These are phyloP conservation scores for Drosophila funebris DNA, from an alignment of 1,140 invertebrate species.

Conservation along the genomic window DNA sequence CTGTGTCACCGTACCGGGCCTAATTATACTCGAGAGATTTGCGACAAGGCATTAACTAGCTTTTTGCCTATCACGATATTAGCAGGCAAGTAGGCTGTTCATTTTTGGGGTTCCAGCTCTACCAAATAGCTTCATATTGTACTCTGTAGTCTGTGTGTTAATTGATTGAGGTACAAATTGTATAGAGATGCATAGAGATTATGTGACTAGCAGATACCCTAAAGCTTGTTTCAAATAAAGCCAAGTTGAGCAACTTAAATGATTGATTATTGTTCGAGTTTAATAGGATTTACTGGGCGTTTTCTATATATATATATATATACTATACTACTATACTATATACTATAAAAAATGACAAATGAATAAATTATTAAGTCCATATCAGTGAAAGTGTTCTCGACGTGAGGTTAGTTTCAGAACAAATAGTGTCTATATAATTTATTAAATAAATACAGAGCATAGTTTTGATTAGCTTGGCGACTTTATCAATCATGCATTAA, in stretches of 20 bases:
- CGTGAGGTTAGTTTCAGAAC: no score
- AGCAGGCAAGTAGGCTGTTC: background rate
- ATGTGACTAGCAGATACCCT: background rate
- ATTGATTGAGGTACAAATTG: background rate
- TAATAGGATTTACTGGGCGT: no score
- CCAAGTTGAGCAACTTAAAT: no score
- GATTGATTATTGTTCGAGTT: no score
- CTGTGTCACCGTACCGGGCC: conserved; percentile 58
- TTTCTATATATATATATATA: no score
- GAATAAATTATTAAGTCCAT: no score
- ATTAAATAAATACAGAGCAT: background rate
- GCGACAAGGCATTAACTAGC: conserved; percentile 30
- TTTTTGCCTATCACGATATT: background rate
- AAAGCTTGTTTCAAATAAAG: no score
- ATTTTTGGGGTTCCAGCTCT: background rate
- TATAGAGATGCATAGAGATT: background rate
- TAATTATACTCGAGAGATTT: conserved; percentile 65
- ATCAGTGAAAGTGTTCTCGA: no score
- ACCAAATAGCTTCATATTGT: conserved; percentile 3
- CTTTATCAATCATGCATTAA: conserved; percentile 2
- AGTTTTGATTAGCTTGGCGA: background rate
- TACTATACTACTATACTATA: no score
- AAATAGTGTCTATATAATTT: no score
- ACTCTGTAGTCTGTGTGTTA: background rate
- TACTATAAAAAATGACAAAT: no score